Evolutionary conservation across 2,888 invertebrate species (phyloP), one percentile per base, ranked within the genome.

Genomic region (Stenolophus ochropezus): DNA sequence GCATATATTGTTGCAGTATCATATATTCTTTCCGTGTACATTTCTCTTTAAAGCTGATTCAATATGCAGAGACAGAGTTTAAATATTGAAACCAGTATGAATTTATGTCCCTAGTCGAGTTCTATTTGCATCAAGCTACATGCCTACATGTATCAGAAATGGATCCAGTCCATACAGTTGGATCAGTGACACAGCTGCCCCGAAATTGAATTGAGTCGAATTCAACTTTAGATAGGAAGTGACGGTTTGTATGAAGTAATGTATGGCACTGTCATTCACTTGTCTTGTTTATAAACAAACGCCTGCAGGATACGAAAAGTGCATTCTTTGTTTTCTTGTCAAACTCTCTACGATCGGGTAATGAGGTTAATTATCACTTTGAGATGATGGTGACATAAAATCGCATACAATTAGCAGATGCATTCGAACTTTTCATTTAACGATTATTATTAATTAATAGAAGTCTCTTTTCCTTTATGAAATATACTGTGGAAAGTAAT

Each of bases 231-330:
- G 14, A 69, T 69, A 18, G 33, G n/a, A 27, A 42, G 65, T 69
- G 65, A 69, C 65, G 65, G 65, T 69, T 58, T 69, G 27, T 16
- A 33, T 69, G 18, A 65, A 65, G 65, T 65, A 69, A 69, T 69
- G 42, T 20, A 69, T 69, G 65, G 33, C 18, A 33, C 65, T 69
- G 65, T 69, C 65, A 69, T 69, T 33, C 65, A 11, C 65, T 65
- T 69, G 27, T 69, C 65, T 69, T 69, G 65, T 69, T 69, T 69
- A 69, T 69, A 8, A 27, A 0, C 16, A 18, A 5, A 1, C 61
- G 65, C 65, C 33, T 18, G 20, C 33, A 33, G 33, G 16, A 33
- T 61, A 14, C 14, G 33, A 69, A 69, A 33, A 33, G 65, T 69
- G 20, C 65, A 69, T 69, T 33, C 33, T 14, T 69, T 69, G 27